Percentiles rank a stretch among this genome's conserved stretches.
These are phyloP conservation scores for Leptoteleia sp. DNA, from an alignment of 1,140 invertebrate genomes.

Conservation along the genomic window DNA sequence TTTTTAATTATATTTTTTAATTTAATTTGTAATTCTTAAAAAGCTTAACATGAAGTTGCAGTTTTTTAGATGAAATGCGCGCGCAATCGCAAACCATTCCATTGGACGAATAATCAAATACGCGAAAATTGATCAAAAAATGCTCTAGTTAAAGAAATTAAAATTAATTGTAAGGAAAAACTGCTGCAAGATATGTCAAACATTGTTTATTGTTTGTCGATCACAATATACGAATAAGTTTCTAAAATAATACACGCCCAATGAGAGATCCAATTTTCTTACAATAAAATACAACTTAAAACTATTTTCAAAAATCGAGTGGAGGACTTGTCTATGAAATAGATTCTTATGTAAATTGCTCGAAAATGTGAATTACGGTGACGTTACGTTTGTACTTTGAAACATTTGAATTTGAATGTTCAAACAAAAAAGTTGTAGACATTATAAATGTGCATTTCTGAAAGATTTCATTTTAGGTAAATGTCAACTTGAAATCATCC, in stretches of 20 bases:
- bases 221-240: slow-evolving; percentile 26
- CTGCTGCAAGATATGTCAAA: too few species aligned
- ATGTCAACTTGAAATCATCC: too few species aligned
- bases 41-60: too few species aligned
- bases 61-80: too few species aligned
- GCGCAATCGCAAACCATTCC: too few species aligned
- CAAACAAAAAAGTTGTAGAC: slow-evolving; percentile 8
- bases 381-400: slow-evolving; percentile 25
- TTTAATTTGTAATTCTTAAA: too few species aligned
- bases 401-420: background rate
- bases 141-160: too few species aligned
- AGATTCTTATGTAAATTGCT: slow-evolving; percentile 17
- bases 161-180: too few species aligned
- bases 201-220: slow-evolving; percentile 30
- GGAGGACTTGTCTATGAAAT: slow-evolving; percentile 1
- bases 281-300: background rate
- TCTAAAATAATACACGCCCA: slow-evolving; percentile 3
- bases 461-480: slow-evolving; percentile 25
- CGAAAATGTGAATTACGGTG: slow-evolving; percentile 19
- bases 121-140: too few species aligned
- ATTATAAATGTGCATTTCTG: slow-evolving; percentile 15
- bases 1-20: too few species aligned
- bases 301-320: too few species aligned
- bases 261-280: slow-evolving; percentile 4
- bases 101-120: too few species aligned